Base-by-base conservation (phyloP, 92 coral and sea anemone species). In the Porites rus region DNA sequence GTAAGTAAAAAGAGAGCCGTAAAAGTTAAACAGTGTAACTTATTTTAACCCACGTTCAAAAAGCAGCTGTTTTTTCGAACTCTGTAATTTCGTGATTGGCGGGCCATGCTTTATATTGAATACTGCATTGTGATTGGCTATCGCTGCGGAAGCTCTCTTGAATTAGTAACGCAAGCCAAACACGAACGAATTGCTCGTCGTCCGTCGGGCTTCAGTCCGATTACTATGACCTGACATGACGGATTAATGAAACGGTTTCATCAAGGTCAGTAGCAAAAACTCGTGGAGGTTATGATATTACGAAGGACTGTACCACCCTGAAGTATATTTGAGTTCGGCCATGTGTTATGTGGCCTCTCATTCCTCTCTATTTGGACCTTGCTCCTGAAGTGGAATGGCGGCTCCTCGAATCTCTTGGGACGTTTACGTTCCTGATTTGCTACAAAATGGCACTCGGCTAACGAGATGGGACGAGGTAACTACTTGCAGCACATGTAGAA, bases 381-480 rank as follows among this genome's bases (percentile, higher is more conserved):
- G 62, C 87, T 65, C 80, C n/a, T 73, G 81, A 83, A 59, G 38
- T 8, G 71, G 60, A 51, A 83, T 77, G 83, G 88, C 88, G 81
- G 52, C 88, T 76, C 69, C 88, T 66, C 88, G 76, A 20, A 76
- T 85, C 77, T 85, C 93, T 18, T 97, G 98, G 99, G 96, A 97
- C 74, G 93, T 94, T 10, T 58, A 63, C n/a, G 98, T 97, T 43
- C 98, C 98, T 18, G 90, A 65, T 46, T 72, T 80, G 69, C 94
- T 97, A 53, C 96, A 92, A 38, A 75, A 88, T 24, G 99, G 99
- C n/a, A 92, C 99, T 51, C 51, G 75, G 46, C 84, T 95, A 38
- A 94, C 94, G 4, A 93, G 92, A 84, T 97, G 99, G 99, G 99
- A 97, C 60, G 99, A 97, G 98, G 99, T 95, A 90, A 25, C 68